Percentiles rank a stretch among this genome's conserved stretches.
Evolutionary conservation across 2,113 vertebrate species (phyloP).

Genomic region (Ptyas mucosa): DNA sequence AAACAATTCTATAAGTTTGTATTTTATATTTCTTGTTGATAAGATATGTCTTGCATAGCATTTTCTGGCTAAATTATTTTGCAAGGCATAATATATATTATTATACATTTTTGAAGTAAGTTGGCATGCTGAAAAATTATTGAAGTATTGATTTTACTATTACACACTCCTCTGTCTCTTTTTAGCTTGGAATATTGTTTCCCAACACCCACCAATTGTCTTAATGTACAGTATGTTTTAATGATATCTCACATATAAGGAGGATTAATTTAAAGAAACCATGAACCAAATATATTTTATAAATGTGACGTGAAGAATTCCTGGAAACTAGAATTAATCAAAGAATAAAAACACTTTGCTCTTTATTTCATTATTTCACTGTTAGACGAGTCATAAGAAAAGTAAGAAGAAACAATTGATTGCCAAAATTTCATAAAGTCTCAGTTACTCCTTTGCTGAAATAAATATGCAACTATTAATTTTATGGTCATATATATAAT

Average conservation of each 20-base stretch:
- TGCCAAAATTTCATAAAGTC: not conserved
- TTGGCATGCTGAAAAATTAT: not conserved
- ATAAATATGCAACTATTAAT: conserved; percentile 1
- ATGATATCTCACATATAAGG: not conserved
- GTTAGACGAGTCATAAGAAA: not conserved
- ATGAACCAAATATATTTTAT: rapidly evolving
- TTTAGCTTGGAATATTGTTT: not conserved
- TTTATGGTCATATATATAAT: not conserved
- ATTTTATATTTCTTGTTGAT: conserved; percentile 8
- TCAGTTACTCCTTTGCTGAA: conserved; percentile 5
- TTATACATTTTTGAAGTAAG: not conserved
- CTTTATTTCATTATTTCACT: not conserved
- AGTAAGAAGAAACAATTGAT: conserved; percentile 4
- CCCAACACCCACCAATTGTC: not conserved
- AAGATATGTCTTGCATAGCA: not conserved
- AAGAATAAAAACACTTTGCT: not conserved
- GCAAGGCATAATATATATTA: not conserved
- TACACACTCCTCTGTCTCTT: not conserved
- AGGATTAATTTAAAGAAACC: conserved; percentile 11
- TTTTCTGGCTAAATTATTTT: not conserved
- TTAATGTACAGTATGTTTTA: not conserved
- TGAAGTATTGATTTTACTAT: not conserved
- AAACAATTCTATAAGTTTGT: not conserved
- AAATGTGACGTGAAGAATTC: not conserved
- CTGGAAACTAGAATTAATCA: not conserved